These are phyloP conservation scores for Monochamus saltuarius DNA, from an alignment of 1,140 invertebrate genomes.

Conservation along the genomic window DNA sequence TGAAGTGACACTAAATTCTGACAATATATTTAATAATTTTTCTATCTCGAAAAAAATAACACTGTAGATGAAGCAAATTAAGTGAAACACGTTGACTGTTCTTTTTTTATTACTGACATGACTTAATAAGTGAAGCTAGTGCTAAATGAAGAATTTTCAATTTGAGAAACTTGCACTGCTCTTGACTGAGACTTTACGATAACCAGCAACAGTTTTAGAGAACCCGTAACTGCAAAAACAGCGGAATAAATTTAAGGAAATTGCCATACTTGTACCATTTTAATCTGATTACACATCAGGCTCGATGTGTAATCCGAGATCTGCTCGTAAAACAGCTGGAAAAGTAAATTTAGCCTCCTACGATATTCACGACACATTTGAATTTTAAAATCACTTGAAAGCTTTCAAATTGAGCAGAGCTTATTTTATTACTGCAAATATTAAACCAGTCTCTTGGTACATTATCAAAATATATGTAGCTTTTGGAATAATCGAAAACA, in stretches of 20 bases:
- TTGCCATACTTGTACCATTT: slow-evolving; percentile 27
- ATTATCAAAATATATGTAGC: too few relatives aligned
- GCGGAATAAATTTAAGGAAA: slow-evolving; percentile 32
- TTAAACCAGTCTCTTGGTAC: too few relatives aligned
- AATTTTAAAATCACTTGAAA: slow-evolving; percentile 14
- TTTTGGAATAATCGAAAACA: too few relatives aligned
- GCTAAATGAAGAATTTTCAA: too few relatives aligned
- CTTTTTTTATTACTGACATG: too few relatives aligned
- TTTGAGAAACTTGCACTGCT: slow-evolving; percentile 1
- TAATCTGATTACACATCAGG: slow-evolving; percentile 34
- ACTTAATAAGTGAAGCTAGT: too few relatives aligned
- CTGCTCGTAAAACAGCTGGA: slow-evolving; percentile 36
- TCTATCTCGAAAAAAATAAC: too few relatives aligned
- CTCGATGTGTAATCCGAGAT: slow-evolving; percentile 37
- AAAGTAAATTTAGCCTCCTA: slow-evolving; percentile 37
- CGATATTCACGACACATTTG: slow-evolving; percentile 30
- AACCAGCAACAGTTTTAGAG: not conserved
- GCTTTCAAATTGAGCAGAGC: not conserved
- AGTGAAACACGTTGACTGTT: too few relatives aligned
- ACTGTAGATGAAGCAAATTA: too few relatives aligned
- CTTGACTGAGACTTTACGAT: slow-evolving; percentile 3
- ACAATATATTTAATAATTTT: too few relatives aligned
- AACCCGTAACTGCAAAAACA: not conserved
- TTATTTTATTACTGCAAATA: too few relatives aligned
- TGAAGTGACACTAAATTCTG: too few relatives aligned